Base-by-base conservation (phyloP, 2,797 vertebrate species). In the Dendrocincla tyrannina region DNA sequence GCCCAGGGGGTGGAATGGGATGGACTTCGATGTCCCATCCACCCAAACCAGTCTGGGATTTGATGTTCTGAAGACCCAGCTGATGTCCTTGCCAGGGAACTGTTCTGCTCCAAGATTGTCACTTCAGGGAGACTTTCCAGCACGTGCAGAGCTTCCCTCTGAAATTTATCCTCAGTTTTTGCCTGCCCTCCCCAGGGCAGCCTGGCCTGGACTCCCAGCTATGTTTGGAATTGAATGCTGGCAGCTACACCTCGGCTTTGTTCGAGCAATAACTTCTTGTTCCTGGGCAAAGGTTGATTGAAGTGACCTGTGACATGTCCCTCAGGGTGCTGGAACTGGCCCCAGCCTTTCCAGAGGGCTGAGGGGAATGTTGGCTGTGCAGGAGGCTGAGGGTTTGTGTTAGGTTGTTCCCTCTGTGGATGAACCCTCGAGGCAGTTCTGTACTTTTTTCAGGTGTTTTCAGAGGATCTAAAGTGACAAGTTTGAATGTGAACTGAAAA, bases 331-430 rank as follows among this genome's bases (percentile, higher is more conserved):
- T 59, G 69, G 11, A 47, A 11, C 41, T 10, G 58, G 70, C 69
- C 41, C 0, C 32, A 1, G 64, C 33, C 18, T 0, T 59, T 44
- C 3, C 56, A 20, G 13, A 2, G n/a, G 42, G 25, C 55, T 30
- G 27, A 73, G 64, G 44, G 58, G 39, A 27, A 9, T 1, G 28
- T 7, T 72, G 86, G 64, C 62, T 63, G 20, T n/a, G 67, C 33
- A 2, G 13, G 28, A 58, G 55, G 41, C 60, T 74, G 55, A 30
- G 25, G 25, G 13, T 32, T 62, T 53, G 2, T 19, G 13, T 18
- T 7, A 6, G 33, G 8, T 39, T 14, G 2, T 69, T 85, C 33
- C 1, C 35, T 52, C 82, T 56, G 37, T 9, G 35, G 49, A 10
- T 12, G 39, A 79, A 10, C 32, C 58, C 60, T 44, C 5, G 25